Base-by-base conservation (phyloP, 2,113 vertebrate genomes). In the Thryonomys swinderianus region DNA sequence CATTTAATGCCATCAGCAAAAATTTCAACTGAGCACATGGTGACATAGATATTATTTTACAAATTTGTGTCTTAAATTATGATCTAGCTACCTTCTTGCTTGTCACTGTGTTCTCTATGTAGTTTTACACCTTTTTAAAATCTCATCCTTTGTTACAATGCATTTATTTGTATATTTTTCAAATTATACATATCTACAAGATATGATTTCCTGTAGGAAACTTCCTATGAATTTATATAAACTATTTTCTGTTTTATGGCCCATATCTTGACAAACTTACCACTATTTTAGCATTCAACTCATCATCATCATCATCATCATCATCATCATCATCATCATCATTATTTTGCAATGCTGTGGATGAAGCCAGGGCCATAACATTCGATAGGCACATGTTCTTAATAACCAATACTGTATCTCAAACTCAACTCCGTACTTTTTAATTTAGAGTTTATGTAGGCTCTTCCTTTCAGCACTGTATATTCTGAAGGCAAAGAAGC, bases 101-200 rank as follows among this genome's bases (percentile, higher is more conserved):
- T 81, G 62, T 71, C 59, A 69, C 23, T 69, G 51, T 11, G 13
- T 64, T 94, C 25, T 85, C 4, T 67, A 4, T 82, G 17, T 59
- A 45, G 69, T 37, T 92, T 91, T 94, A 79, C 23, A 80, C 34
- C n/a, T n/a, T 73, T 83, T 21, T 30, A 81, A 76, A 91, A 73
- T 88, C 42, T 81, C 61, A 42, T 67, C 32, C 57, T 14, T 73
- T 12, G 10, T 93, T 95, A 85, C 1, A 80, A 57, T 62, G 34
- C 2, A 51, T 34, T 57, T 93, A 74, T 89, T 71, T 73, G 23
- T 78, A 4, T 21, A 64, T 37, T 20, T 42, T 95, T 91, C 12
- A 82, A 67, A 91, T 95, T 90, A 3, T 42, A 82, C n/a, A n/a
- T 85, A n/a, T 30, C 48, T 13, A 86, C 23, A 83, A 73, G 67